Conservation (phyloP, 1,140 invertebrate species). For the Eupeodes corollae region DNA sequence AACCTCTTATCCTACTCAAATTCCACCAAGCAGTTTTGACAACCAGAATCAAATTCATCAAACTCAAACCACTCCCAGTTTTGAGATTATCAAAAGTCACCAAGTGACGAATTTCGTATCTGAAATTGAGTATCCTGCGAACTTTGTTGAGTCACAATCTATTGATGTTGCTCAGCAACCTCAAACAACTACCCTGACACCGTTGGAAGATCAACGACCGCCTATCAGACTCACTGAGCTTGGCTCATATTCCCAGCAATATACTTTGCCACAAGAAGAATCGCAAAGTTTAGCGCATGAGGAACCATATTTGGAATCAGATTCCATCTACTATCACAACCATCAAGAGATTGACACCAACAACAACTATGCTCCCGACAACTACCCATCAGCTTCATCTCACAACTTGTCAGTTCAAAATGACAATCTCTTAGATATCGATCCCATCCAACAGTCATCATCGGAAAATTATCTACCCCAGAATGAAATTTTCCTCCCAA, state of each 20-base stretch:
- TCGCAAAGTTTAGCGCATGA: conserved; percentile 20
- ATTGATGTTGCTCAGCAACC: conserved; percentile 37
- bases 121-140: conserved; percentile 52
- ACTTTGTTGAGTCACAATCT: conserved; percentile 48
- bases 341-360: conserved; percentile 9
- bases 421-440: background rate
- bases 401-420: conserved; percentile 2
- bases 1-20: conserved; percentile 5
- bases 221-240: background rate
- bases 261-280: conserved; percentile 22
- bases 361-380: conserved; percentile 1
- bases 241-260: background rate
- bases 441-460: background rate
- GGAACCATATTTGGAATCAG: conserved; percentile 39
- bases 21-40: conserved; percentile 4
- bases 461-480: background rate
- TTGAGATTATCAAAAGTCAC: conserved; percentile 48
- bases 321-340: conserved; percentile 3
- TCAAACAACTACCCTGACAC: background rate
- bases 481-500: background rate
- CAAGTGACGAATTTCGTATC: conserved; percentile 49
- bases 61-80: conserved; percentile 11
- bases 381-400: conserved; percentile 6
- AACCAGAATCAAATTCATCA: conserved; percentile 3
- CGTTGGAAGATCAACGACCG: background rate